Evolutionary conservation across 1,140 invertebrate genomes (phyloP).

Genomic region (Meloidogyne hapla): DNA sequence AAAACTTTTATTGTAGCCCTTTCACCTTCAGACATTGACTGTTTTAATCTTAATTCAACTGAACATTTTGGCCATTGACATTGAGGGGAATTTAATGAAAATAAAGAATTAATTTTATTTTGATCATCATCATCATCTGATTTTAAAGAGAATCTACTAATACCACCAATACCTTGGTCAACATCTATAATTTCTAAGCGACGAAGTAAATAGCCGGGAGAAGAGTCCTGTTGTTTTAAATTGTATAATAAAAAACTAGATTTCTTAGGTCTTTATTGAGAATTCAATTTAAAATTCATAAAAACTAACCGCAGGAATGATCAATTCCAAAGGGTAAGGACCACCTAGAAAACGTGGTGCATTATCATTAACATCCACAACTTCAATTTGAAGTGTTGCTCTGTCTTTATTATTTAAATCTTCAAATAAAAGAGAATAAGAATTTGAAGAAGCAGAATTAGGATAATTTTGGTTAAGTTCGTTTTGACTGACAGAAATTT

Average conservation of each 20-base stretch:
- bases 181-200: constrained; percentile 11
- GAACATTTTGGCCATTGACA: constrained; percentile 25
- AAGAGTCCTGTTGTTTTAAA: neutral
- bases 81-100: constrained; percentile 8
- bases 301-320: constrained; percentile 7
- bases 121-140: neutral
- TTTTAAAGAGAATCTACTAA: constrained; percentile 12
- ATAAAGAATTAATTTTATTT: neutral
- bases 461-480: neutral
- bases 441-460: constrained; percentile 2
- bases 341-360: constrained; percentile 13
- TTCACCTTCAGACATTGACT: constrained; percentile 5
- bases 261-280: neutral
- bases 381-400: constrained; percentile 16
- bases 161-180: constrained; percentile 27
- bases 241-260: neutral
- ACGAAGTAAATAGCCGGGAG: constrained; percentile 2
- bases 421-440: constrained; percentile 23
- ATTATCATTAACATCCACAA: constrained; percentile 28
- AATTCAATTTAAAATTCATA: neutral
- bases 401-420: neutral
- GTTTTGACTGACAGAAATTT: neutral
- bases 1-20: constrained; percentile 4
- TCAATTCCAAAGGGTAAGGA: constrained; percentile 16
- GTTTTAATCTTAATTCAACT: neutral